Conservation (phyloP, 2,797 vertebrate species). For the Gallirallus australis region DNA sequence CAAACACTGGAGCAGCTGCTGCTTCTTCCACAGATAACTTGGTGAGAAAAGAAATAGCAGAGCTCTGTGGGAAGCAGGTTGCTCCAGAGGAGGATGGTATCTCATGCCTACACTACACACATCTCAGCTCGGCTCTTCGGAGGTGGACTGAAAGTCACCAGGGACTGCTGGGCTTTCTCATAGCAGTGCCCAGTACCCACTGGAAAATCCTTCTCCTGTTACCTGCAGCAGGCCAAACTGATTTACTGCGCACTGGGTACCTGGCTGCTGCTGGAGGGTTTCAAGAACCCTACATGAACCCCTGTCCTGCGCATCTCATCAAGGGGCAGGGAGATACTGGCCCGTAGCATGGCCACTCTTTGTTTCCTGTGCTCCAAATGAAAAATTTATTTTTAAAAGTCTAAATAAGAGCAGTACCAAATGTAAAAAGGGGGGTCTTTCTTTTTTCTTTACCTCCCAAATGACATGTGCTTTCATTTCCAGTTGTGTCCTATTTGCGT, state of each 20-base stretch:
- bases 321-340: not conserved
- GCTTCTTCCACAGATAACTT: not conserved
- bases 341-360: not conserved
- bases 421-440: not conserved
- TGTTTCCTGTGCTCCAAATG: not conserved
- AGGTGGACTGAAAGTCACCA: not conserved
- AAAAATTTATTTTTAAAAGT: not conserved
- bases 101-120: rapidly evolving
- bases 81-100: not conserved
- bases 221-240: not conserved
- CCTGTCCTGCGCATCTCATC: rapidly evolving
- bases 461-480: not conserved
- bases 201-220: not conserved
- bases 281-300: not conserved
- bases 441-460: not conserved
- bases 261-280: rapidly evolving
- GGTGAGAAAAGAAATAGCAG: not conserved
- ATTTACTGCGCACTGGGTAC: not conserved
- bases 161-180: not conserved
- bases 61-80: not conserved
- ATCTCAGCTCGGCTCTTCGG: not conserved
- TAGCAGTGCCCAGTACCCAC: not conserved
- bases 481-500: not conserved
- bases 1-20: not conserved
- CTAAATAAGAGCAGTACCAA: not conserved